Conservation (phyloP, 2,113 vertebrate species). For the Felis chaus region DNA sequence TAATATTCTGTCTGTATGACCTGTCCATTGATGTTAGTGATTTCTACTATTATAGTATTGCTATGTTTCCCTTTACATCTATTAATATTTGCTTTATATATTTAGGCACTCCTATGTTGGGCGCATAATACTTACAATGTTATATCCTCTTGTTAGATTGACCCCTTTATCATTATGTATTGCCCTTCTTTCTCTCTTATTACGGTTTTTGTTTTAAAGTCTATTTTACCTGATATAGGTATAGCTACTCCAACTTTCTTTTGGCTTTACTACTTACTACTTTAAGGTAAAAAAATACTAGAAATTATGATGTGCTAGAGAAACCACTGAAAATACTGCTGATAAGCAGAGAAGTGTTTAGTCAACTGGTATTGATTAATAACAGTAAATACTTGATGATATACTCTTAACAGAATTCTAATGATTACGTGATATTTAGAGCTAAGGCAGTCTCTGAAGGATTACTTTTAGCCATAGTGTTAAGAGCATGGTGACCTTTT, state of each 20-base stretch:
- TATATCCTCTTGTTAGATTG: neutral
- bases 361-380: neutral
- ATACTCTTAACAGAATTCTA: neutral
- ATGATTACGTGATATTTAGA: neutral
- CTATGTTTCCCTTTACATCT: neutral
- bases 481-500: neutral
- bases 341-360: neutral
- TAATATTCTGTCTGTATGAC: neutral
- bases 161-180: neutral
- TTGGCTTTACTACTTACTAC: neutral
- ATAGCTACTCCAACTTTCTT: neutral
- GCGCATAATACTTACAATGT: neutral
- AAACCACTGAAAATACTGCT: neutral
- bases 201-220: neutral
- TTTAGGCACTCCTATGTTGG: neutral
- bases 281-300: neutral
- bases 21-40: neutral
- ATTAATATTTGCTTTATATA: neutral
- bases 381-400: neutral
- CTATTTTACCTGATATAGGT: neutral
- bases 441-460: neutral
- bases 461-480: neutral
- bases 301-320: neutral
- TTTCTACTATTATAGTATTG: neutral
- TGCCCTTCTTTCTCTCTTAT: neutral